phyloP scores from a whole-genome alignment of 2,888 invertebrate species.

The Pilophorus perplexus region DNA sequence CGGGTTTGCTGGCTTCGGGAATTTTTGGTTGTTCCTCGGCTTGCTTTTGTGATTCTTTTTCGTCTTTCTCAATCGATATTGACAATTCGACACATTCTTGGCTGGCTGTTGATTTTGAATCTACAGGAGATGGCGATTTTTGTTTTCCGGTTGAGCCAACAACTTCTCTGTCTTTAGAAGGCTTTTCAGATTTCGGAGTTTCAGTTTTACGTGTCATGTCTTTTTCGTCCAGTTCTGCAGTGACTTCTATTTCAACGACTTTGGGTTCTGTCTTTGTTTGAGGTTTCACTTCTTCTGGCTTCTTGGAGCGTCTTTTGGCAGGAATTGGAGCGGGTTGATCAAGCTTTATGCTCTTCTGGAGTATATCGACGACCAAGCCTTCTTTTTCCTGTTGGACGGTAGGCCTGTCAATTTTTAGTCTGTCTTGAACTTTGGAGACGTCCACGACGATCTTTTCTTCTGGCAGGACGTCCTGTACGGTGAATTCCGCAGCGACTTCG shows the following conservation, averaged over 20 bases:
- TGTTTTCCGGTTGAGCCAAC: no score
- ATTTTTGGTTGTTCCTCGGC: neutral
- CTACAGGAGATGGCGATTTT: neutral
- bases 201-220: no score
- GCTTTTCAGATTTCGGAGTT: neutral
- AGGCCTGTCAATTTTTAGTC: neutral
- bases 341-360: constrained; percentile 4
- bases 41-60: neutral
- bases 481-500: neutral
- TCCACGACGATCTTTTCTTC: neutral
- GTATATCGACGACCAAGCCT: neutral
- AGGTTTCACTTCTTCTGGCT: neutral
- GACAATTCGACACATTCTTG: no score
- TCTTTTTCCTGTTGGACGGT: constrained; percentile 1
- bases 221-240: neutral
- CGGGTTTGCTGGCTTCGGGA: neutral
- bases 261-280: neutral
- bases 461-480: neutral
- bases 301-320: neutral
- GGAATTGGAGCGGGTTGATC: neutral
- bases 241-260: neutral
- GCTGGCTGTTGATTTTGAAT: neutral
- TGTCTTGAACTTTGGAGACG: neutral
- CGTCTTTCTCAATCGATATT: neutral
- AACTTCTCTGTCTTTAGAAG: no score